Evolutionary conservation across 2,113 vertebrate species (phyloP), one percentile per base, ranked within the genome.

Genomic region (Pluvialis apricaria): DNA sequence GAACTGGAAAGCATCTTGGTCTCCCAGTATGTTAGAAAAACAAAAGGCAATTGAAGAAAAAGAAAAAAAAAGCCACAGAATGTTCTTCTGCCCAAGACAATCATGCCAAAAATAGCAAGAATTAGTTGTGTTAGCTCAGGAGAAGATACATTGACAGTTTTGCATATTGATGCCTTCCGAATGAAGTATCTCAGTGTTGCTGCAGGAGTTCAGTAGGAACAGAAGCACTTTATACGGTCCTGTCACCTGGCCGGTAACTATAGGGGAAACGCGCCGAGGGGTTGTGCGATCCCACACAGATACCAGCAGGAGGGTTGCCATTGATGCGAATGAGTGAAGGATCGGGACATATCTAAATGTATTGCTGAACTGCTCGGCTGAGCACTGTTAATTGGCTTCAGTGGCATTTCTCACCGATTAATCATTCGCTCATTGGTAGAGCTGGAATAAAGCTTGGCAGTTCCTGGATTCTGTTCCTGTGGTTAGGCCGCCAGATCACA

Each of bases 381-480:
- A 70, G 61, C 8, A 1, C 49, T 92, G 29, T 51, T 77, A 22
- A 22, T 2, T 86, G 76, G 38, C 44, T 86, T 81, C 55, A 31
- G 68, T 83, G 80, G 45, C 88, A 40, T 93, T 92, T 90, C 64
- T 93, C 76, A 71, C 60, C 1, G 11, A 34, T 94, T 88, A 83
- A 75, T 96, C 92, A 83, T 36, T 47, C 82, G 64, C 32, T 47
- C 26, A 1, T 75, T 87, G 44, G 70, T 42, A 62, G 70, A 85
- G 58, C 82, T 96, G 95, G 79, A 92, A 88, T 93, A 70, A 86
- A 92, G 32, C 76, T 70, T 15, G 1, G 64, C 96, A 93, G 68
- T 96, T 96, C 82, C 93, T 96, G 95, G 75, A 45, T 88, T 73
- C 75, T 86, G 55, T 90, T 94, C 89, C 85, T 96, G 94, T 96